Conservation (phyloP, 2,113 vertebrate species). For the Enhydra lutris region DNA sequence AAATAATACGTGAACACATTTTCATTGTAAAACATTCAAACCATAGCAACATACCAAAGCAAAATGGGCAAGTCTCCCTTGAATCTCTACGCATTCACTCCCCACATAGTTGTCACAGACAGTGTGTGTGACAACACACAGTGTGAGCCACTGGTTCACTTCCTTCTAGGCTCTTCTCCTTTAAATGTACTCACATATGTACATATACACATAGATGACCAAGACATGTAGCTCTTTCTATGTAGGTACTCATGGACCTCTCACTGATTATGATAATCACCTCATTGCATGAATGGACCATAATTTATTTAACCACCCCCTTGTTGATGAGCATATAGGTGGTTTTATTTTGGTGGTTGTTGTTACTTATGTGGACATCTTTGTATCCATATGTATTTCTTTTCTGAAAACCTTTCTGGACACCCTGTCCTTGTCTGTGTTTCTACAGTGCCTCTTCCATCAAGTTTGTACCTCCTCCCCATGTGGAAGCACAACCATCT, state of each 20-base stretch:
- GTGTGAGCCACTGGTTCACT: background rate
- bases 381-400: background rate
- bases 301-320: background rate
- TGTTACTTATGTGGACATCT: background rate
- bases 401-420: background rate
- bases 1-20: background rate
- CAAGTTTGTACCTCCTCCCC: background rate
- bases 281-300: background rate
- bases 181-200: background rate
- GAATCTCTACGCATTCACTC: background rate
- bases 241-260: background rate
- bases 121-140: background rate
- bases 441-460: background rate
- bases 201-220: background rate
- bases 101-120: background rate
- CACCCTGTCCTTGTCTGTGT: background rate
- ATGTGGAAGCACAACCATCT: background rate
- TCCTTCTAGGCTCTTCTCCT: background rate
- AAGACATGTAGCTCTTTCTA: background rate
- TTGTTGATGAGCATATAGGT: background rate
- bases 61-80: background rate
- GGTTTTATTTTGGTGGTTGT: background rate
- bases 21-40: background rate
- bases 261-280: background rate
- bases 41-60: background rate